These are phyloP conservation scores for Oscheius myriophilus DNA, from an alignment of 2,888 invertebrate genomes.

Conservation along the genomic window DNA sequence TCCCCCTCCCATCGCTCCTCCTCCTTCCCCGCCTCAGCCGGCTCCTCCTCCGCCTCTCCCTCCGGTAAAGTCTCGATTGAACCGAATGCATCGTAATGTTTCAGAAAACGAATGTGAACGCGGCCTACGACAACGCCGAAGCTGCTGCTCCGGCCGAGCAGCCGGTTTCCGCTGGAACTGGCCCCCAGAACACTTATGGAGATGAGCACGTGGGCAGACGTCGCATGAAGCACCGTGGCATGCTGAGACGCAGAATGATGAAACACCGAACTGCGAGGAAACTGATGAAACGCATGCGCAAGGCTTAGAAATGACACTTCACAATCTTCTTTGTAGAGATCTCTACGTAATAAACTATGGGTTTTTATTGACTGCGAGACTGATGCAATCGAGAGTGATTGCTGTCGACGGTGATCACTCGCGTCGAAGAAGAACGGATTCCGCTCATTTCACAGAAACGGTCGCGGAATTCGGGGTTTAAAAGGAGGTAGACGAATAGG, in stretches of 20 bases:
- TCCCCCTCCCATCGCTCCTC: too few species aligned
- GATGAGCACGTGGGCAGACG: background rate
- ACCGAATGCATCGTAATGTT: background rate
- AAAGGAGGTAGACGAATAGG: constrained; percentile 48
- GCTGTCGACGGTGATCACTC: constrained; percentile 3
- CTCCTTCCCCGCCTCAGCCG: too few species aligned
- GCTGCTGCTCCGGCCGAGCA: background rate
- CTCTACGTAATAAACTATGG: too few species aligned
- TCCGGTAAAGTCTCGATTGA: background rate
- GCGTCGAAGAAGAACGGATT: background rate
- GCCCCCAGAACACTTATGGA: background rate
- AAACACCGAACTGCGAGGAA: background rate
- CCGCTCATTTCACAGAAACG: constrained; percentile 27
- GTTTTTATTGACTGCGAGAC: too few species aligned
- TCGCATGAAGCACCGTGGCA: background rate
- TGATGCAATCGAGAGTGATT: background rate
- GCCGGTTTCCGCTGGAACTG: constrained; percentile 1
- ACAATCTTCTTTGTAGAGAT: too few species aligned
- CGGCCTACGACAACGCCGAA: background rate
- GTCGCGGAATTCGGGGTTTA: constrained; percentile 52
- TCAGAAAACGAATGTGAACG: background rate
- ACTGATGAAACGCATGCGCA: background rate
- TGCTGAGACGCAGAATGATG: background rate
- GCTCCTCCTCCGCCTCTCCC: background rate
- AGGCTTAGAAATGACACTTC: too few species aligned